Conservation (phyloP, 2,797 vertebrate species). For the Diceros bicornis region DNA sequence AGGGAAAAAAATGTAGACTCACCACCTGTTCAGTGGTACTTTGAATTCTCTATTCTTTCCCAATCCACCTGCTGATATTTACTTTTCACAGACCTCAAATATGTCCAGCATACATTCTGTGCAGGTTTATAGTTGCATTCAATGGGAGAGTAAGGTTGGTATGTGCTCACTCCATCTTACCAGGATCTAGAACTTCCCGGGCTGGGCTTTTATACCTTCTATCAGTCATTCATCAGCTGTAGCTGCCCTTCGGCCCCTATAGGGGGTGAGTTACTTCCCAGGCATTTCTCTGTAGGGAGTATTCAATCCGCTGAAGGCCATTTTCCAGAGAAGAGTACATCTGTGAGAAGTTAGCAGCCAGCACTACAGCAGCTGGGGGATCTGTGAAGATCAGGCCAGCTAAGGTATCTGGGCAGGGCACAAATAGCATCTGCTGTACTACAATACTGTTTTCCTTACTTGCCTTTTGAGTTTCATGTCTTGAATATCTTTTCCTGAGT, state of each 20-base stretch:
- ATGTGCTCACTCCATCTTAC: not conserved
- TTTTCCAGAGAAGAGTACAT: not conserved
- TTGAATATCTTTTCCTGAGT: not conserved
- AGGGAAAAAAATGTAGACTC: not conserved
- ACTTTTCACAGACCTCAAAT: not conserved
- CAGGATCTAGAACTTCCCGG: not conserved
- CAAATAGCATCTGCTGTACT: fast-evolving
- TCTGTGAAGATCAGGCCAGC: not conserved
- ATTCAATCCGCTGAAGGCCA: not conserved
- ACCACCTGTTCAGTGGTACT: not conserved
- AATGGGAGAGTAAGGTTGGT: not conserved
- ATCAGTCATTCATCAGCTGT: not conserved
- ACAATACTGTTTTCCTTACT: not conserved
- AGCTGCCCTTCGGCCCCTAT: not conserved
- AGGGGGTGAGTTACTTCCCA: not conserved
- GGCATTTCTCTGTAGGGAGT: not conserved
- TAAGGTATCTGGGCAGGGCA: not conserved
- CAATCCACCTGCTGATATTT: not conserved
- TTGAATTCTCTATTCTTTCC: not conserved
- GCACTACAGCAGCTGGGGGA: not conserved
- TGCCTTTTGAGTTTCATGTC: not conserved
- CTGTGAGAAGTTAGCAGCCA: not conserved
- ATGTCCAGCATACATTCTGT: not conserved
- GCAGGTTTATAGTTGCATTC: not conserved
- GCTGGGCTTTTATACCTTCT: not conserved